Base-by-base conservation (phyloP, 2,113 vertebrate species). In the Motacilla alba region DNA sequence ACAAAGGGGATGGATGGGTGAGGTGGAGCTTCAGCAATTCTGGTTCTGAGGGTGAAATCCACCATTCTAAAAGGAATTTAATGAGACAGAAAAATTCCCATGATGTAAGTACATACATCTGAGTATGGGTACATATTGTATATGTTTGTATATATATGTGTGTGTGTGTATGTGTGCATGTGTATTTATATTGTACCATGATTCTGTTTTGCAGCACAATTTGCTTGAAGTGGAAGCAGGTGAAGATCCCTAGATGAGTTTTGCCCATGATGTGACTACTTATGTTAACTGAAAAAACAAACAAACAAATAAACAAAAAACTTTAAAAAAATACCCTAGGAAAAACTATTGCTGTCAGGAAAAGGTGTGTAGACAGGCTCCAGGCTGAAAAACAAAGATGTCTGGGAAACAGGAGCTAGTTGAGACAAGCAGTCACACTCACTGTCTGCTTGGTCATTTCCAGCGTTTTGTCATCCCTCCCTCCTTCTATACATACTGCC, bases 161-260 rank as follows among this genome's bases (percentile, higher is more conserved):
- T 30, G 6, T 59, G 24, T 86, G 64, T 73, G 31, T 22, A 8
- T 28, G 9, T 55, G 19, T 90, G 56, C 70, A 14, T 23, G 9
- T 28, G 17, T 75, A 35, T 85, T 93, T 90, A 66, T n/a, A 39
- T 4, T 73, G 17, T 27, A 75, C 6, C 0, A 0, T 28, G 28
- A 73, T 83, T 92, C 63, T 88, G 26, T 74, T 94, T 93, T 73
- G 41, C 72, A 90, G 75, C 50, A 76, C 26, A 90, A 69, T 76
- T 94, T 92, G 1, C 69, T 72, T 94, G 43, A 95, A 91, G 90
- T 92, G 76, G 85, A 93, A 95, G 50, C 79, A 90, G 68, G 67
- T 92, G 94, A 77, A 70, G 55, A 47, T 93, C 22, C 44, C 91
- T 60, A 82, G 15, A 64, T 69, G 8, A 43, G 6, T 76, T 88